A percentile compares a stretch with the other conserved stretches of the same genome.
These are phyloP conservation scores for Eurytoma californica DNA, from an alignment of 2,888 invertebrate genomes.

Conservation along the genomic window DNA sequence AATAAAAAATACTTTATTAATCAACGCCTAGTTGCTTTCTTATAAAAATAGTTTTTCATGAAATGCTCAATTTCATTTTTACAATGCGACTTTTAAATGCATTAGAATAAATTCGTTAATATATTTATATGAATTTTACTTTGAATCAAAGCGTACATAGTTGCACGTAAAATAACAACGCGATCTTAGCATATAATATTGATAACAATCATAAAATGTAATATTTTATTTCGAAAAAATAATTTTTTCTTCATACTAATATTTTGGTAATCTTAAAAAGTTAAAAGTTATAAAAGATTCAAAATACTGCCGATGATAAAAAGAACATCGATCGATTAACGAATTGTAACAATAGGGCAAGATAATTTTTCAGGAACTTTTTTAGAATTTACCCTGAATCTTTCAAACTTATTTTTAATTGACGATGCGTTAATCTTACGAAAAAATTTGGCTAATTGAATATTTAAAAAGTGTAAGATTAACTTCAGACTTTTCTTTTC, in stretches of 20 bases:
- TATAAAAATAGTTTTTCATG: conserved; percentile 15
- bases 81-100: conserved; percentile 34
- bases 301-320: conserved; percentile 45
- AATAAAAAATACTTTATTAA: conserved; percentile 24
- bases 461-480: conserved; percentile 37
- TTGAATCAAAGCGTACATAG: conserved; percentile 19
- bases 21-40: conserved; percentile 12
- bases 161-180: conserved; percentile 34
- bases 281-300: conserved; percentile 15
- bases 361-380: conserved; percentile 56
- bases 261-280: conserved; percentile 25
- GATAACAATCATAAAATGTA: conserved; percentile 41
- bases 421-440: conserved; percentile 21
- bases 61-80: conserved; percentile 9
- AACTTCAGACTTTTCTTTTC: conserved; percentile 52
- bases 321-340: conserved; percentile 13
- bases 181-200: conserved; percentile 7
- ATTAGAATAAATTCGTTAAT: conserved; percentile 34
- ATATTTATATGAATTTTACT: conserved; percentile 6
- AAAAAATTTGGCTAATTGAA: conserved; percentile 22
- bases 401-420: conserved; percentile 30
- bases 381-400: conserved; percentile 46
- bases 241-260: conserved; percentile 17
- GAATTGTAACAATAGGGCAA: conserved; percentile 55
- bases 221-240: conserved; percentile 32